A percentile compares a stretch with the other conserved stretches of the same genome.
Evolutionary conservation across 1,140 invertebrate species (phyloP).

Genomic region (Drosophila navojoa): DNA sequence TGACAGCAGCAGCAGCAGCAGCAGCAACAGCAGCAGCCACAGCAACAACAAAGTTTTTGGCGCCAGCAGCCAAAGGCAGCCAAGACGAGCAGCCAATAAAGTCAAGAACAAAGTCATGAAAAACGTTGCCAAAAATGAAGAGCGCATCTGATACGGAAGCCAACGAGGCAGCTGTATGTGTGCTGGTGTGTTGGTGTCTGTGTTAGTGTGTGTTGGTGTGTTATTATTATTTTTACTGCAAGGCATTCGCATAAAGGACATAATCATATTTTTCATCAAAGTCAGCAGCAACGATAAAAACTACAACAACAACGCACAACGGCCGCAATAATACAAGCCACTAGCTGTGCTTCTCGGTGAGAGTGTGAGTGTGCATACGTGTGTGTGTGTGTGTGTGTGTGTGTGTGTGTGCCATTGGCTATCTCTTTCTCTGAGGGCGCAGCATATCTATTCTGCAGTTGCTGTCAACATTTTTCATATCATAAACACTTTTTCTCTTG

Average conservation of each 20-base stretch:
- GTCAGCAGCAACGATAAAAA: slow-evolving; percentile 81
- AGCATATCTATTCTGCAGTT: slow-evolving; percentile 76
- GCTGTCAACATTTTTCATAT: slow-evolving; percentile 83
- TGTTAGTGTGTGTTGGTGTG: slow-evolving; percentile 47
- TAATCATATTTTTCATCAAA: slow-evolving; percentile 83
- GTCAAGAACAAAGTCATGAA: slow-evolving; percentile 78
- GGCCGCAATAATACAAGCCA: slow-evolving; percentile 47
- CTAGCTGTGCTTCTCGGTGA: slow-evolving; percentile 22
- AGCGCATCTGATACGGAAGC: slow-evolving; percentile 22
- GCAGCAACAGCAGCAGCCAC: neutral
- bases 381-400: slow-evolving; percentile 15
- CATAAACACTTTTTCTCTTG: slow-evolving; percentile 82
- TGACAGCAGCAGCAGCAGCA: slow-evolving; percentile 43
- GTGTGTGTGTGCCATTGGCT: slow-evolving; percentile 18
- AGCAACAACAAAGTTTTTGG: slow-evolving; percentile 45
- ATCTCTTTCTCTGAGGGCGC: slow-evolving; percentile 18
- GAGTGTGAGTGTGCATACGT: slow-evolving; percentile 11
- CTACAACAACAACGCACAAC: slow-evolving; percentile 60
- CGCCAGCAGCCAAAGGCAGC: slow-evolving; percentile 52
- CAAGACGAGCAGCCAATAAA: slow-evolving; percentile 65
- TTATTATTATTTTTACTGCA: slow-evolving; percentile 83
- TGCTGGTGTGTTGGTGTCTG: slow-evolving; percentile 6
- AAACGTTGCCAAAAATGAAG: slow-evolving; percentile 73
- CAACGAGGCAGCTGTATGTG: slow-evolving; percentile 22
- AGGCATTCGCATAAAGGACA: slow-evolving; percentile 82